Evolutionary conservation across 2,113 vertebrate genomes (phyloP), one percentile per base, ranked within the genome.

Genomic region (Reinhardtius hippoglossoides): DNA sequence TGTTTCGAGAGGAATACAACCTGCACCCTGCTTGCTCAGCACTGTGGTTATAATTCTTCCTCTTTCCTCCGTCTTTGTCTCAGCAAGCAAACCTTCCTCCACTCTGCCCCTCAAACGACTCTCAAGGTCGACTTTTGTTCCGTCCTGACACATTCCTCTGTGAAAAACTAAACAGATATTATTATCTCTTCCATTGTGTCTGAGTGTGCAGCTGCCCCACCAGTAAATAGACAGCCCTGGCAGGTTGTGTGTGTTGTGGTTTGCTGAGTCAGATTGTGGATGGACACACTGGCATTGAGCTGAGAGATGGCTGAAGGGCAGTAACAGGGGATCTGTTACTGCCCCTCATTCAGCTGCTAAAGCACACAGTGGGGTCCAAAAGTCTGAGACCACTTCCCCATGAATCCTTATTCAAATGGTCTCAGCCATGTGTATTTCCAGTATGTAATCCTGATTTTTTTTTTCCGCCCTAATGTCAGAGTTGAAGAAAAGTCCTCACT

Each of bases 1-100:
- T 52, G 37, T 76, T 68, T 81, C n/a, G 24, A 73, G 73, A 76
- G 20, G 23, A 63, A 54, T 71, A 56, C 76, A 74, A 42, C 71
- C 68, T 50, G 67, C 59, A 64, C 50, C 63, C 37, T 86, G 87
- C 79, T 85, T 73, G 71, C 80, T 91, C 84, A 78, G 83, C 84
- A 72, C 57, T 57, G 57, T 62, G 71, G 18, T 64, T 75, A 55
- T 75, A 75, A 73, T 81, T 73, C 77, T 56, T 21, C 6, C 21
- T 58, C 14, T 67, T 75, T 66, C 23, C 21, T 21, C n/a, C 2
- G 14, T 84, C 71, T 84, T 78, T 78, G 56, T 76, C 61, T 75
- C 15, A 50, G 16, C 61, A 67, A 54, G 74, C 75, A 66, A 46
- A 73, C 77, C 55, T 40, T 65, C 69, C 24, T 65, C 71, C 60